Evolutionary conservation across 1,140 invertebrate genomes (phyloP).

Genomic region (Danaus plexippus): DNA sequence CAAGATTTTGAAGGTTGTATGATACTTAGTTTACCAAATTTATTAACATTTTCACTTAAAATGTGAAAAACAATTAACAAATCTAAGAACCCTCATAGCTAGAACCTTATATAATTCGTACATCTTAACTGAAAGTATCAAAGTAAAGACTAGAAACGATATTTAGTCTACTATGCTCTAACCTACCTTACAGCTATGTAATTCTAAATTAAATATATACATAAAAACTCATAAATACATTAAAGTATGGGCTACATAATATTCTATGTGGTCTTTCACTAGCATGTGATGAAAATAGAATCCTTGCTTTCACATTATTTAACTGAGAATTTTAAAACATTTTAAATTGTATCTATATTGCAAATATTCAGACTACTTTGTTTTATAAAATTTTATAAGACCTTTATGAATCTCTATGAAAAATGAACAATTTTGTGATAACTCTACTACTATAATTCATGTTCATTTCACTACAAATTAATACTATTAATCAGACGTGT

Average conservation of each 20-base stretch:
- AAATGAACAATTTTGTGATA: too few species aligned
- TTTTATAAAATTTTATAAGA: too few species aligned
- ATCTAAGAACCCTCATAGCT: not conserved
- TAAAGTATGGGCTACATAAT: constrained; percentile 5
- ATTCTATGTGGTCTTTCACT: constrained; percentile 13
- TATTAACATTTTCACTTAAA: constrained; percentile 3
- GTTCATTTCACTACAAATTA: too few species aligned
- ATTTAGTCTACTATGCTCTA: constrained; percentile 16
- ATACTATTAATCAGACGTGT: too few species aligned
- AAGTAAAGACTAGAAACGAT: constrained; percentile 23
- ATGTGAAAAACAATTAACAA: constrained; percentile 1
- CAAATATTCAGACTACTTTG: too few species aligned
- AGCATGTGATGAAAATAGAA: constrained; percentile 2
- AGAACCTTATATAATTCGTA: too few species aligned
- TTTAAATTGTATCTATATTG: too few species aligned
- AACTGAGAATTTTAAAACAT: too few species aligned
- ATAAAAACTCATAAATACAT: constrained; percentile 14
- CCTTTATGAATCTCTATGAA: too few species aligned
- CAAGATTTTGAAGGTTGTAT: not conserved
- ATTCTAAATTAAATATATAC: constrained; percentile 14
- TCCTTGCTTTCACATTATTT: too few species aligned
- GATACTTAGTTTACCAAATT: constrained; percentile 2
- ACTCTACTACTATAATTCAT: too few species aligned
- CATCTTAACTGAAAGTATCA: constrained; percentile 4
- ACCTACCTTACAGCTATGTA: constrained; percentile 3